A percentile compares a stretch with the other conserved stretches of the same genome.
These are phyloP conservation scores for Mormyrus lacerda DNA, from an alignment of 2,113 vertebrate genomes.

Conservation along the genomic window DNA sequence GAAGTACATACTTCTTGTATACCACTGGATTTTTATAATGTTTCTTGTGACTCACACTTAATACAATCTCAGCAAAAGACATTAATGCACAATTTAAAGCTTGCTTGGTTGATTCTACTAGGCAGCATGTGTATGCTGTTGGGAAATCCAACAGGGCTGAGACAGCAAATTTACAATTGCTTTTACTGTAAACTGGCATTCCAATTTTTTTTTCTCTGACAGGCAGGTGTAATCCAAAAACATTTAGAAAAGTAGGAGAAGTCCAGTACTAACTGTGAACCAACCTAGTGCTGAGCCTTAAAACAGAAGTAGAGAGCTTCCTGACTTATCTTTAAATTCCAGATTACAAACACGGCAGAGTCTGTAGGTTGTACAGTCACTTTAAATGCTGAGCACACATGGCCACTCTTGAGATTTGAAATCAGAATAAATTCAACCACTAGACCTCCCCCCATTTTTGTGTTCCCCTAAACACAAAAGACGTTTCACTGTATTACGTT, in stretches of 20 bases:
- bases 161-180: slow-evolving; percentile 28
- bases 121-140: slow-evolving; percentile 22
- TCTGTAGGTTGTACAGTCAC: not conserved
- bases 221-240: slow-evolving; percentile 25
- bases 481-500: not conserved
- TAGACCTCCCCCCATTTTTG: slow-evolving; percentile 4
- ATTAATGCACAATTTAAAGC: slow-evolving; percentile 28
- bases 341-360: not conserved
- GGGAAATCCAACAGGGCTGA: slow-evolving; percentile 30
- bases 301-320: not conserved
- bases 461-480: slow-evolving; percentile 5
- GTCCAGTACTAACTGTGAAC: slow-evolving; percentile 10
- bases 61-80: slow-evolving; percentile 25
- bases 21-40: slow-evolving; percentile 7
- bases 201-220: slow-evolving; percentile 21
- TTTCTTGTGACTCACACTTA: slow-evolving; percentile 13
- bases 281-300: not conserved
- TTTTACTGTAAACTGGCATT: slow-evolving; percentile 30
- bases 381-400: slow-evolving; percentile 1
- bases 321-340: not conserved
- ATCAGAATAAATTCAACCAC: slow-evolving; percentile 2
- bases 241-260: not conserved
- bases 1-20: not conserved
- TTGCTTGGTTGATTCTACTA: slow-evolving; percentile 28
- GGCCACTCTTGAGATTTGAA: slow-evolving; percentile 1